Percentiles rank a stretch among this genome's conserved stretches.
Conservation (phyloP, 1,140 invertebrate genomes). For the Rhynchophorus ferrugineus region DNA sequence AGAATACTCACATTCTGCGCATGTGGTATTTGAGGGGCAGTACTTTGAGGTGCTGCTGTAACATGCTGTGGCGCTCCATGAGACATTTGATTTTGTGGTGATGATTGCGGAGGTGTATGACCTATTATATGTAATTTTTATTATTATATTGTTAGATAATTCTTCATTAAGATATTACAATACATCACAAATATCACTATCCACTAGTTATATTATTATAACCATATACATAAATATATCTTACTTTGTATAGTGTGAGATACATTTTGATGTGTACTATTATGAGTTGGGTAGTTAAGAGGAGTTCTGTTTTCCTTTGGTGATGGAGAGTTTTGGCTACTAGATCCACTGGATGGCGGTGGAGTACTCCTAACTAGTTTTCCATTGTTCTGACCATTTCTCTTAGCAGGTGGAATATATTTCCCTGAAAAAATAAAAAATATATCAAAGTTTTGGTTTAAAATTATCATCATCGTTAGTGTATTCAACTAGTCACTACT, state of each 20-base stretch:
- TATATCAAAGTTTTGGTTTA: background rate
- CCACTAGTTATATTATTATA: too few species aligned
- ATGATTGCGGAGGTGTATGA: constrained; percentile 14
- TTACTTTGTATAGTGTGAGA: constrained; percentile 12
- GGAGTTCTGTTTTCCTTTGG: constrained; percentile 27
- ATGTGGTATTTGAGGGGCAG: constrained; percentile 6
- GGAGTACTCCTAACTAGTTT: constrained; percentile 52
- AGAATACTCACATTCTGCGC: too few species aligned
- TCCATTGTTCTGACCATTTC: constrained; percentile 54
- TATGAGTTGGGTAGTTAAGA: constrained; percentile 21
- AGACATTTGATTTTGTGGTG: constrained; percentile 15
- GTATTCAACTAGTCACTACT: too few species aligned
- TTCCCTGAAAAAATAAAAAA: constrained; percentile 44
- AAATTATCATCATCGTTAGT: constrained; percentile 5
- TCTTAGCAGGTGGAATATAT: constrained; percentile 69
- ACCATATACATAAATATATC: too few species aligned
- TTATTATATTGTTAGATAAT: too few species aligned
- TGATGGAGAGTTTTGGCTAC: constrained; percentile 28
- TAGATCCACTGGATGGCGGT: constrained; percentile 37
- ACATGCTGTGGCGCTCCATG: constrained; percentile 19
- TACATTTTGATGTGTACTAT: constrained; percentile 14
- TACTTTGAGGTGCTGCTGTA: constrained; percentile 7
- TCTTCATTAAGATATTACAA: too few species aligned
- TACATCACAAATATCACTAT: too few species aligned
- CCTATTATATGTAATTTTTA: too few species aligned